Percentiles rank a stretch among this genome's conserved stretches.
These are phyloP conservation scores for Yasuhikotakia modesta DNA, from an alignment of 2,797 vertebrate genomes.

Conservation along the genomic window DNA sequence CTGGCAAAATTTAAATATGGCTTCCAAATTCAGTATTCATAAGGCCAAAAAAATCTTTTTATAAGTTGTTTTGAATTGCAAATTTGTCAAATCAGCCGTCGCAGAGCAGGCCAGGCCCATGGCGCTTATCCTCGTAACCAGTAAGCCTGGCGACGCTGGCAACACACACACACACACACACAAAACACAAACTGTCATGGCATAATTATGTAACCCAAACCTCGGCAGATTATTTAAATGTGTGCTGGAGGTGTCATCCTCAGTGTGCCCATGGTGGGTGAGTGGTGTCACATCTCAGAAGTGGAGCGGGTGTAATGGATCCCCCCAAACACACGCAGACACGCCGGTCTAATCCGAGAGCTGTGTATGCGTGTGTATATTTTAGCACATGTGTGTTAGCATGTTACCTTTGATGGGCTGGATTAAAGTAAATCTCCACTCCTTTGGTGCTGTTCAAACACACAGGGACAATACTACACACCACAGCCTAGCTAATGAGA, in stretches of 20 bases:
- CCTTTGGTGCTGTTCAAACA: conserved; percentile 92
- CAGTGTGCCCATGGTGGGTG: conserved; percentile 69
- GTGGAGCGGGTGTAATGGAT: conserved; percentile 15
- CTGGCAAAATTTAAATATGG: conserved; percentile 67
- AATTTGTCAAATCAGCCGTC: conserved; percentile 75
- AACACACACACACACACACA: conserved; percentile 48
- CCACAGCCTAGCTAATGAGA: conserved; percentile 90
- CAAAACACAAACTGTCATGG: conserved; percentile 77
- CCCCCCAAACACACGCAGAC: conserved; percentile 40
- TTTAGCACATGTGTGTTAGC: conserved; percentile 68
- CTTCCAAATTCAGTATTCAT: conserved; percentile 78
- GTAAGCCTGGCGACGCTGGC: conserved; percentile 68
- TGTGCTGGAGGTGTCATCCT: conserved; percentile 74
- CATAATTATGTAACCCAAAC: conserved; percentile 83
- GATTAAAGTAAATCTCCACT: conserved; percentile 92
- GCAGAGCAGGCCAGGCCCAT: conserved; percentile 69
- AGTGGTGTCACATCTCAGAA: conserved; percentile 72
- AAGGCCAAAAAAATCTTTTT: conserved; percentile 74
- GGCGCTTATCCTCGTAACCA: conserved; percentile 72
- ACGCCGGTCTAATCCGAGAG: conserved; percentile 74
- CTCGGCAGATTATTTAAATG: conserved; percentile 82
- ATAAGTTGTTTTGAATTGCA: conserved; percentile 82
- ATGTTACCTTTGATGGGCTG: conserved; percentile 88
- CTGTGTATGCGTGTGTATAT: conserved; percentile 35
- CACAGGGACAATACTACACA: conserved; percentile 87